Percentiles rank a stretch among this genome's conserved stretches.
phyloP scores from a whole-genome alignment of 2,113 vertebrate genomes.

The Sakesphorus luctuosus region DNA sequence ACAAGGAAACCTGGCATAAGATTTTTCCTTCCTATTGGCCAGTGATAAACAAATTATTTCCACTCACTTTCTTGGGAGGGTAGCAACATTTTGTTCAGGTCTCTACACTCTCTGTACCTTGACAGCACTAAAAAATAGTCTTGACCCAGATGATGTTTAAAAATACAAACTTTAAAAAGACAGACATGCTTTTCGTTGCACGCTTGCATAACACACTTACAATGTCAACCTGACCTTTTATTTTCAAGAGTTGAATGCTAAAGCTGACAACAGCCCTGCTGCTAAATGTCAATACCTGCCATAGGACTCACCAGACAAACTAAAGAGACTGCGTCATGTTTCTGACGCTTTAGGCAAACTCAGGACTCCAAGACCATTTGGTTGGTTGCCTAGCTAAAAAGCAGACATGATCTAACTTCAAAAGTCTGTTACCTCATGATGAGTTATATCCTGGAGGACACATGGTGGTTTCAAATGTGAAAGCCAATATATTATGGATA shows the following conservation, averaged over 20 bases:
- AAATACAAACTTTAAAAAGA: neutral
- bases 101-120: neutral
- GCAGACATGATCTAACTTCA: slow-evolving; percentile 6
- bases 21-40: neutral
- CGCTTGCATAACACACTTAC: neutral
- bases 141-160: neutral
- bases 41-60: neutral
- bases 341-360: neutral
- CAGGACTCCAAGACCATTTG: neutral
- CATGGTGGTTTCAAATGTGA: neutral
- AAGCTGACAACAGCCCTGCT: slow-evolving; percentile 22
- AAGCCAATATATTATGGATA: neutral
- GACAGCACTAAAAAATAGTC: neutral
- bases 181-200: neutral
- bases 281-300: slow-evolving; percentile 45
- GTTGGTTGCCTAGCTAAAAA: slow-evolving; percentile 34
- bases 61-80: neutral
- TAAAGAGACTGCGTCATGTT: neutral
- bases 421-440: neutral
- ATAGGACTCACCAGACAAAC: neutral
- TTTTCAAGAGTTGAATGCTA: neutral
- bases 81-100: neutral
- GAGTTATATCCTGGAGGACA: neutral
- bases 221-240: slow-evolving; percentile 33
- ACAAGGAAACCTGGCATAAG: neutral